Conservation (phyloP, 2,797 vertebrate genomes). For the Sciurus vulgaris region DNA sequence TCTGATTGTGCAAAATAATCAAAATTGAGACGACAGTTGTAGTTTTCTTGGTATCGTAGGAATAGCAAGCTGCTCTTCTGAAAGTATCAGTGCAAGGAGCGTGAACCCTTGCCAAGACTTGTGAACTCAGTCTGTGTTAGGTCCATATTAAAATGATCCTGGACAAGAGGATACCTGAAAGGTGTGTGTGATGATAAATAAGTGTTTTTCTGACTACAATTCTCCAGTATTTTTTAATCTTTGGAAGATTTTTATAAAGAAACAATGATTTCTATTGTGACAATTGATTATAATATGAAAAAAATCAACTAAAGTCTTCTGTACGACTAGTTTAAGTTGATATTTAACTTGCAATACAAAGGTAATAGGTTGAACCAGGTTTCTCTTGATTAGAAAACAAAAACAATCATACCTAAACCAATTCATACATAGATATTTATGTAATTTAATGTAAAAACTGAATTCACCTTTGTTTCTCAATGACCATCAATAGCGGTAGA, state of each 20-base stretch:
- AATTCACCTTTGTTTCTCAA: neutral
- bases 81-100: no score
- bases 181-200: neutral
- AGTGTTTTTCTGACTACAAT: neutral
- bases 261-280: neutral
- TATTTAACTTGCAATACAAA: neutral
- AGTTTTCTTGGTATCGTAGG: neutral
- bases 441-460: neutral
- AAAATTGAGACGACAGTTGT: neutral
- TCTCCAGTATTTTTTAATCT: neutral
- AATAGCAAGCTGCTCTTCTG: neutral
- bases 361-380: neutral
- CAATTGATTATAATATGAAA: neutral
- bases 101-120: neutral
- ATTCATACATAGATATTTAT: neutral
- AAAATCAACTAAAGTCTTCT: neutral
- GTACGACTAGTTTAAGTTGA: neutral
- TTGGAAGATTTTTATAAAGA: neutral
- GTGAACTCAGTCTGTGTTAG: neutral
- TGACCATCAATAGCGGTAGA: neutral
- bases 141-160: neutral
- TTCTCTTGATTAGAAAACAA: neutral
- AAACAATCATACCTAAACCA: neutral
- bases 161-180: neutral
- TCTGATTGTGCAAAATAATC: neutral